phyloP scores from a whole-genome alignment of 1,140 invertebrate species.

The Probaryconus sp. region DNA sequence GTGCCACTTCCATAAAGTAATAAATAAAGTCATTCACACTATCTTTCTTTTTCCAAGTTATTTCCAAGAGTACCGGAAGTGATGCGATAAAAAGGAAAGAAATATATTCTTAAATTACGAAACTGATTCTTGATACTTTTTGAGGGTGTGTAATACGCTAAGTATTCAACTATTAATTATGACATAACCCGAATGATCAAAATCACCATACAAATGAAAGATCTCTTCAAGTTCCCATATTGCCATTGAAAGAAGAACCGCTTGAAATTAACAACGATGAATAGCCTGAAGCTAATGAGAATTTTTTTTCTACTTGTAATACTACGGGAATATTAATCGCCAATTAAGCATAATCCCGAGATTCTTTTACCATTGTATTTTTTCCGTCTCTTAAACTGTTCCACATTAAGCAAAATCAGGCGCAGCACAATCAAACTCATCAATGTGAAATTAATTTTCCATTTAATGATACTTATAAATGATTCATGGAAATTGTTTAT shows the following conservation, averaged over 20 bases:
- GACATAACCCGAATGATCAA: conserved; percentile 5
- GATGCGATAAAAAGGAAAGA: no score
- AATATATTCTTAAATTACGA: no score
- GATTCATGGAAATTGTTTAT: no score
- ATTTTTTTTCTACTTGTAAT: conserved; percentile 2
- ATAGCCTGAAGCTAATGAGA: conserved; percentile 27
- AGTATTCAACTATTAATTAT: conserved; percentile 18
- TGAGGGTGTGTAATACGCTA: background rate
- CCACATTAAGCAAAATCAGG: conserved; percentile 8
- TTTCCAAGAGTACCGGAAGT: background rate
- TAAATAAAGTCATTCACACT: conserved; percentile 36
- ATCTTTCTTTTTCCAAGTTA: background rate
- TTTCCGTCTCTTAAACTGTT: background rate
- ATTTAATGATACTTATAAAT: no score
- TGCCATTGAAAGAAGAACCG: conserved; percentile 20
- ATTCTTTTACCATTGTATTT: conserved; percentile 17
- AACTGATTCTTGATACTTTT: background rate
- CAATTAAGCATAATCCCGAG: conserved; percentile 19
- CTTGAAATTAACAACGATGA: conserved; percentile 15
- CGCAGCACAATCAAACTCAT: conserved; percentile 1
- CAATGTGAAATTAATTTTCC: no score
- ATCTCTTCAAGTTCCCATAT: conserved; percentile 22
- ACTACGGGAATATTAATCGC: conserved; percentile 25
- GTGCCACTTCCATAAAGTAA: conserved; percentile 4
- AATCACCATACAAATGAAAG: conserved; percentile 9